Conservation (phyloP, 2,113 vertebrate genomes). For the Toxotes chatareus region DNA sequence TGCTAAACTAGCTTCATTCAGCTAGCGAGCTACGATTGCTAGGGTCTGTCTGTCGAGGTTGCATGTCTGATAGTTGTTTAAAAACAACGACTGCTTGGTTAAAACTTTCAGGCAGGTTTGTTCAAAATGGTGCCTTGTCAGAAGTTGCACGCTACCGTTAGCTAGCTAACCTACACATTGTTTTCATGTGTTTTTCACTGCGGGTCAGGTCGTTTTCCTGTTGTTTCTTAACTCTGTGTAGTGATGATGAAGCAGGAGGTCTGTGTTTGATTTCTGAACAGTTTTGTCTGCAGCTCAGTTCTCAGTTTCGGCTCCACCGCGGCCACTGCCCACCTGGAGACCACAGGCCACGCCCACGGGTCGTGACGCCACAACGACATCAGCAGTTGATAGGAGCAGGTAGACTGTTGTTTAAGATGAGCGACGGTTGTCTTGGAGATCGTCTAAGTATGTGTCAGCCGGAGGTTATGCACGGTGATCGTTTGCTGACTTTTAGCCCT, state of each 20-base stretch:
- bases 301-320: neutral
- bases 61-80: neutral
- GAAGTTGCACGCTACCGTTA: neutral
- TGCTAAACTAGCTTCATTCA: neutral
- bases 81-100: neutral
- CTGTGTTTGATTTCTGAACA: neutral
- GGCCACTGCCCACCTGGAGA: neutral
- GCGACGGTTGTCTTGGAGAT: neutral
- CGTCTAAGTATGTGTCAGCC: no score
- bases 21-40: constrained; percentile 2
- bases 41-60: neutral
- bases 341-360: neutral
- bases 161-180: neutral
- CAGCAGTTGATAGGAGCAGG: neutral
- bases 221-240: neutral
- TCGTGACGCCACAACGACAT: neutral
- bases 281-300: neutral
- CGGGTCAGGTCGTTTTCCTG: neutral
- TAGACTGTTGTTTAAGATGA: neutral
- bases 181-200: neutral
- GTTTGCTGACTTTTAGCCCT: neutral
- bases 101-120: neutral
- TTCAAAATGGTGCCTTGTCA: neutral
- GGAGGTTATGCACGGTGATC: neutral
- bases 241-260: neutral